These are phyloP conservation scores for Synergus laeviventris DNA, from an alignment of 2,888 invertebrate species.

Conservation along the genomic window DNA sequence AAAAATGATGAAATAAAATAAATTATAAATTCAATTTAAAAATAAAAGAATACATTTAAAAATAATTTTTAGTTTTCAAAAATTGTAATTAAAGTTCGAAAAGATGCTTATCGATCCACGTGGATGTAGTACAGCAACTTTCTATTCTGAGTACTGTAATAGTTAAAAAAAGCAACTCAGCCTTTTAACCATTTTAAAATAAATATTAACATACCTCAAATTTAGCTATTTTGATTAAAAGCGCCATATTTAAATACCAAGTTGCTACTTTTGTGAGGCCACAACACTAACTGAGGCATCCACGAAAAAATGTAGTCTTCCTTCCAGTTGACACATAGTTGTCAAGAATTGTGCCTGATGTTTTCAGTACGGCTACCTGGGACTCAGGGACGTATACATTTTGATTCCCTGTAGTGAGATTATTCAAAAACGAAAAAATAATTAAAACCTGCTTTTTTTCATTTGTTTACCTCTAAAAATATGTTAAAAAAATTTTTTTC, in stretches of 20 bases:
- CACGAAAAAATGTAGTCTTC: slow-evolving; percentile 4
- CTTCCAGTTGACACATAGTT: slow-evolving; percentile 20
- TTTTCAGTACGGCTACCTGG: slow-evolving; percentile 28
- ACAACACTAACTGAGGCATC: slow-evolving; percentile 27
- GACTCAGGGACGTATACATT: slow-evolving; percentile 25
- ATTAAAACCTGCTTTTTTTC: background rate
- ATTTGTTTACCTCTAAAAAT: background rate
- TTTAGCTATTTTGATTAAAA: slow-evolving; percentile 34
- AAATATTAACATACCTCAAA: slow-evolving; percentile 24
- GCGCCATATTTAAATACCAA: slow-evolving; percentile 13
- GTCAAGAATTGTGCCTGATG: slow-evolving; percentile 23
- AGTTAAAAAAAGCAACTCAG: background rate
- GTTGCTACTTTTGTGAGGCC: background rate
- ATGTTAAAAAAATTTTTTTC: background rate
- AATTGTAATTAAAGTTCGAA: background rate
- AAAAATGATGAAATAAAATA: background rate
- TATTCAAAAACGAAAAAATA: background rate
- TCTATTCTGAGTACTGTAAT: background rate
- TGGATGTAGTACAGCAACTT: background rate
- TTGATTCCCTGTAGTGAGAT: background rate
- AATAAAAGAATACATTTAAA: background rate
- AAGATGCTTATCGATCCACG: background rate
- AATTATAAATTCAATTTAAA: background rate
- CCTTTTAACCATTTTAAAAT: background rate
- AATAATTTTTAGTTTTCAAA: background rate